A percentile compares a stretch with the other conserved stretches of the same genome.
Conservation (phyloP, 1,140 invertebrate genomes). For the Drosophila asahinai region DNA sequence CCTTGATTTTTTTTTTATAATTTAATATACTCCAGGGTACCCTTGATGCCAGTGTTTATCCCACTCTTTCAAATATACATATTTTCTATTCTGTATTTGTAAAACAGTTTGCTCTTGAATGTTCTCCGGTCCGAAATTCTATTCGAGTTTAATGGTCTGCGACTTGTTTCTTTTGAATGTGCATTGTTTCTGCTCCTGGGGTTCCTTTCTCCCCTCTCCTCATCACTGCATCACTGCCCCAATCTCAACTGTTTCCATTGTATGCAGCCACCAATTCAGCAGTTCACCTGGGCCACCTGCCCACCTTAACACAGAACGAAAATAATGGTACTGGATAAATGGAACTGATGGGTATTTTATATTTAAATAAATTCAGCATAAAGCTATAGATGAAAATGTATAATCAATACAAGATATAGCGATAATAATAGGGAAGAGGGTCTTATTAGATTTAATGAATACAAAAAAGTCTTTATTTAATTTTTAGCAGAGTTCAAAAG, state of each 20-base stretch:
- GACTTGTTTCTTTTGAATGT: constrained; percentile 76
- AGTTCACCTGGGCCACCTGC: constrained; percentile 23
- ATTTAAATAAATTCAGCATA: background rate
- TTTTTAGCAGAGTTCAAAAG: background rate
- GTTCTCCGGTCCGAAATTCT: constrained; percentile 17
- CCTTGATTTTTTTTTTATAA: background rate
- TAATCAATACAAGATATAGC: background rate
- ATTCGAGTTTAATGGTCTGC: constrained; percentile 72
- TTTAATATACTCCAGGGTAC: background rate
- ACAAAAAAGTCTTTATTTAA: background rate
- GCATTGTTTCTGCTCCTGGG: constrained; percentile 62
- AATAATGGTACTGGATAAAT: background rate
- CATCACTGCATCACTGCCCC: constrained; percentile 9
- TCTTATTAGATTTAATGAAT: no score
- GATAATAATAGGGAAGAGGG: no score
- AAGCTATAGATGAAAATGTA: background rate
- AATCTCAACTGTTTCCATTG: constrained; percentile 78
- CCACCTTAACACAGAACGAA: background rate
- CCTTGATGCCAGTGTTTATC: background rate
- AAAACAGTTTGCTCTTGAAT: constrained; percentile 17
- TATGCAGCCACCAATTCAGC: constrained; percentile 29
- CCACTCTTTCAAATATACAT: constrained; percentile 12
- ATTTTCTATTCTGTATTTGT: constrained; percentile 3
- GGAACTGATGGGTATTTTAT: no score
- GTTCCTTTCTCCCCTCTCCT: background rate